phyloP scores from a whole-genome alignment of 2,113 vertebrate genomes.

The Prolemur simus region DNA sequence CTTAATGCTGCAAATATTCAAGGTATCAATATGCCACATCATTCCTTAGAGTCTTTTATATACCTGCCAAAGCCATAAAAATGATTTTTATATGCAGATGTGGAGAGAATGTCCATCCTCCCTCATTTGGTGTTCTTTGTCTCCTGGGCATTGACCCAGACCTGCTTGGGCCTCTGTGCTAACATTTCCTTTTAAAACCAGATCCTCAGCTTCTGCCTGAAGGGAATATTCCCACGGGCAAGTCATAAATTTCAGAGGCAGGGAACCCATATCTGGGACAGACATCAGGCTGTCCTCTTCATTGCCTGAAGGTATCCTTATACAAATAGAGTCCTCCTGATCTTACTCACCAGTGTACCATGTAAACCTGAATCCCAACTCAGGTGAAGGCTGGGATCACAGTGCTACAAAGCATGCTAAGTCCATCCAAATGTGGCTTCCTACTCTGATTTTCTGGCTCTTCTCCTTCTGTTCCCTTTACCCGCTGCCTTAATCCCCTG shows the following conservation, averaged over 20 bases:
- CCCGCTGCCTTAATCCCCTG: neutral
- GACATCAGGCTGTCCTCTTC: neutral
- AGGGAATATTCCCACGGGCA: neutral
- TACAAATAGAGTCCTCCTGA: neutral
- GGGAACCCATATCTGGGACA: neutral
- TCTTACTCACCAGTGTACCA: neutral
- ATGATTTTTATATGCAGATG: neutral
- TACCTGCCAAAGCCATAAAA: neutral
- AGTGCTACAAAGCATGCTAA: neutral
- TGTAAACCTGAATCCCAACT: neutral
- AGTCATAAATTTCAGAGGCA: neutral
- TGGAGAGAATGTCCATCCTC: neutral
- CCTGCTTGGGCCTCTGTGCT: neutral
- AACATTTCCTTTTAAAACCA: constrained; percentile 13
- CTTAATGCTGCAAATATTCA: neutral
- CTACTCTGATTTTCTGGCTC: neutral
- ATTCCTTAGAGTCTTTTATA: neutral
- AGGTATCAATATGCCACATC: neutral
- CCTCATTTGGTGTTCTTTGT: neutral
- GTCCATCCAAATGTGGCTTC: neutral
- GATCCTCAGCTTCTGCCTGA: neutral
- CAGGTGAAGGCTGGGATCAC: neutral
- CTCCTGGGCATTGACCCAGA: neutral
- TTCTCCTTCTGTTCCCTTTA: neutral
- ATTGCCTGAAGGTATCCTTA: neutral